Evolutionary conservation across 1,140 invertebrate species (phyloP).

Genomic region (Zaprionus africanus): DNA sequence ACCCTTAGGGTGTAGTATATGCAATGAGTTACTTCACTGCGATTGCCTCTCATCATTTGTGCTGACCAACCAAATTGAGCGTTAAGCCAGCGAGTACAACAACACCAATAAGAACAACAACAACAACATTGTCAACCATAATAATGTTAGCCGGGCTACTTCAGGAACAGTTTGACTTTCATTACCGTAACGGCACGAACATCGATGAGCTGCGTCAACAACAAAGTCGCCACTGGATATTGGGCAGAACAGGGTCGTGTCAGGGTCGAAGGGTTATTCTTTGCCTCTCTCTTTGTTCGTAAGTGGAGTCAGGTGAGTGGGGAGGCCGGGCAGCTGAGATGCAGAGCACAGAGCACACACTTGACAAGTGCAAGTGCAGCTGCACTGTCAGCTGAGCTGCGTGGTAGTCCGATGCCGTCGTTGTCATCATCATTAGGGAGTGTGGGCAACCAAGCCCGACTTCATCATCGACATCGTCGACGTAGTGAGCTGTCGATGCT

Average conservation of each 20-base stretch:
- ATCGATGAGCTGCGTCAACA: slow-evolving; percentile 45
- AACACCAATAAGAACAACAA: slow-evolving; percentile 9
- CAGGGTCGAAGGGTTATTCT: neutral
- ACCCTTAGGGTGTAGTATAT: neutral
- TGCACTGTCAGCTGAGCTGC: slow-evolving; percentile 22
- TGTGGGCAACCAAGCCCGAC: neutral
- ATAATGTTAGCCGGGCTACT: slow-evolving; percentile 11
- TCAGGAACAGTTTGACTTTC: slow-evolving; percentile 54
- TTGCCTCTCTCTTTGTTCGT: neutral
- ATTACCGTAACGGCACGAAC: slow-evolving; percentile 50
- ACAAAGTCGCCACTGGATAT: neutral
- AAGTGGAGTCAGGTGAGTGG: neutral
- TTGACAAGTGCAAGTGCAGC: slow-evolving; percentile 7
- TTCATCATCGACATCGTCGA: slow-evolving; percentile 24
- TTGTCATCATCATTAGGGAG: slow-evolving; percentile 27
- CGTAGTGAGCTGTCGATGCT: slow-evolving; percentile 37
- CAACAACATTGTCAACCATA: neutral
- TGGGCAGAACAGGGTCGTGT: neutral
- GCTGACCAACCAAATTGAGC: neutral
- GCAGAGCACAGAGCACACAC: slow-evolving; percentile 2
- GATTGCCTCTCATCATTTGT: neutral
- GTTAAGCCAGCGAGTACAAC: neutral
- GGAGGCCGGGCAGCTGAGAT: neutral
- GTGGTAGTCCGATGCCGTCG: slow-evolving; percentile 11
- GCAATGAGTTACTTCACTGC: neutral